phyloP scores from a whole-genome alignment of 2,797 vertebrate genomes.

The Octomys mimax region DNA sequence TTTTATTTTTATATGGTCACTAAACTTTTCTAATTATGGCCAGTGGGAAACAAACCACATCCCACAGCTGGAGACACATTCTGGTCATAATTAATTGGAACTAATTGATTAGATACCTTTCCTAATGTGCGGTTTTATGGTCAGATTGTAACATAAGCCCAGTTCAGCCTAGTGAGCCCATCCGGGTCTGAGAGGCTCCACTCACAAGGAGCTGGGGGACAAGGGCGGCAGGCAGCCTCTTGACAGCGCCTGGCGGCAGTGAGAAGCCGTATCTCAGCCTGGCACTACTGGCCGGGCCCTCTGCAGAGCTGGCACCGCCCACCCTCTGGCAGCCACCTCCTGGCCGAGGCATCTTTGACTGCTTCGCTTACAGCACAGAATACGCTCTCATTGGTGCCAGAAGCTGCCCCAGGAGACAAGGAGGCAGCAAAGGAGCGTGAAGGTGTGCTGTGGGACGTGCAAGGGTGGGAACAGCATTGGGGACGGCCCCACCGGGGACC shows the following conservation, averaged over 20 bases:
- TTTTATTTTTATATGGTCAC: slow-evolving; percentile 29
- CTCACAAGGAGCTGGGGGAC: neutral
- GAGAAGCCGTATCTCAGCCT: neutral
- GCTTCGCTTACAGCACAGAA: neutral
- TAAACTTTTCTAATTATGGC: slow-evolving; percentile 34
- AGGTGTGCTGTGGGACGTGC: rapidly evolving
- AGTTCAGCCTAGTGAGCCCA: neutral
- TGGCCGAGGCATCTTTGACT: neutral
- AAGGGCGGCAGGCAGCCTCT: rapidly evolving
- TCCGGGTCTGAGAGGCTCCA: neutral
- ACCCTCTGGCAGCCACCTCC: no score
- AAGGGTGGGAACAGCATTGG: rapidly evolving
- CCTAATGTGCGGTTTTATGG: slow-evolving; percentile 72
- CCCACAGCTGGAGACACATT: slow-evolving; percentile 59
- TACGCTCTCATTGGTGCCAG: rapidly evolving
- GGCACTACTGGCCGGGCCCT: neutral
- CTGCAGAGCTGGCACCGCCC: neutral
- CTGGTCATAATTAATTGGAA: slow-evolving; percentile 75
- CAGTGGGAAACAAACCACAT: slow-evolving; percentile 67
- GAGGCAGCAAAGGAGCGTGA: neutral
- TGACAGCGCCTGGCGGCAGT: neutral
- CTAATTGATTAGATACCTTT: slow-evolving; percentile 74
- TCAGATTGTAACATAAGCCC: slow-evolving; percentile 56
- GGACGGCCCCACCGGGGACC: neutral
- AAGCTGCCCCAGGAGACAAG: no score